Evolutionary conservation across 2,113 vertebrate genomes (phyloP).

Genomic region (Atlantisia rogersi): DNA sequence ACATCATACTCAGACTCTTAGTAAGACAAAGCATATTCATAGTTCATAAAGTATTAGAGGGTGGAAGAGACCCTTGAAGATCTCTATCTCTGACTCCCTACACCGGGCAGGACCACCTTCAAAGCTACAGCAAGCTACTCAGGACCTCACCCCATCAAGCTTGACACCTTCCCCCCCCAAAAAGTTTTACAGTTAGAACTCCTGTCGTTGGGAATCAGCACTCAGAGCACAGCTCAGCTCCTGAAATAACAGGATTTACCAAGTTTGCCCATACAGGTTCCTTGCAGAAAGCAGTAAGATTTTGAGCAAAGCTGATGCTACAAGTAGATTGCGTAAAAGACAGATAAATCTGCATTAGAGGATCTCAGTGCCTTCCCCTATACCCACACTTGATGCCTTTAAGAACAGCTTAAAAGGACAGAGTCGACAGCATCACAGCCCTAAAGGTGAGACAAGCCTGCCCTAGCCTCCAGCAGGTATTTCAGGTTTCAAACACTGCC

Average conservation of each 20-base stretch:
- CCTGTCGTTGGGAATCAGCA: neutral
- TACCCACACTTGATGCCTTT: neutral
- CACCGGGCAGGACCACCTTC: neutral
- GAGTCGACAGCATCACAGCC: neutral
- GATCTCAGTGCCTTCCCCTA: neutral
- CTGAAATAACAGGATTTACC: neutral
- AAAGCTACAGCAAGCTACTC: neutral
- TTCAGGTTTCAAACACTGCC: slow-evolving; percentile 2
- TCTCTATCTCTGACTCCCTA: neutral
- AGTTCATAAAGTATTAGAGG: neutral
- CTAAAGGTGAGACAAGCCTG: neutral
- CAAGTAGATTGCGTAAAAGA: too few relatives aligned
- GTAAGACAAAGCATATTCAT: rapidly evolving
- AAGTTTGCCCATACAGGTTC: neutral
- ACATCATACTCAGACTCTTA: neutral
- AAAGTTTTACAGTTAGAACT: neutral
- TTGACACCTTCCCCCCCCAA: neutral
- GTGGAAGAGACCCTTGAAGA: neutral
- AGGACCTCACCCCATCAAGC: neutral
- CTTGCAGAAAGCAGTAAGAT: neutral
- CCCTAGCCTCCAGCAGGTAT: slow-evolving; percentile 31
- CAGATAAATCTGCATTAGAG: neutral
- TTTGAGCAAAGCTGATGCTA: neutral
- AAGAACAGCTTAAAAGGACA: neutral
- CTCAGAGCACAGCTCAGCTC: neutral